Percentiles rank a stretch among this genome's conserved stretches.
Conservation (phyloP, 2,113 vertebrate species). For the Nyctereutes procyonoides region DNA sequence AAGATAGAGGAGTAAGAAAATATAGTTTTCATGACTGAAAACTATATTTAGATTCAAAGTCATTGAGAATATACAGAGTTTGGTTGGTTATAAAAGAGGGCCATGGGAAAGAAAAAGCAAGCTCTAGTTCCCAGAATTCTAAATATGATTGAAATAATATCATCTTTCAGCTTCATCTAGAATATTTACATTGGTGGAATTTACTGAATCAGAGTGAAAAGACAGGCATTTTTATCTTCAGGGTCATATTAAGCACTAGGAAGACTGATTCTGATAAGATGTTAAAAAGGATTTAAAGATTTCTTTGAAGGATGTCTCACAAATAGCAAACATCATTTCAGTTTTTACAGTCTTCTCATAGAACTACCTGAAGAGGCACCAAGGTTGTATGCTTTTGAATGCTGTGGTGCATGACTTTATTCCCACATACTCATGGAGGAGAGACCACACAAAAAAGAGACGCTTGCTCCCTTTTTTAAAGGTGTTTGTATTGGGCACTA, state of each 20-base stretch:
- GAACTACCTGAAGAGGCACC: background rate
- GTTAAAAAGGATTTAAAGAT: background rate
- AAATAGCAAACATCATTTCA: background rate
- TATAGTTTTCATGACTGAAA: background rate
- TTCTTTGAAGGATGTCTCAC: background rate
- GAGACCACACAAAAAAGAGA: background rate
- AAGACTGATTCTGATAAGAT: background rate
- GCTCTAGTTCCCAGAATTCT: background rate
- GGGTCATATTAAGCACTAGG: background rate
- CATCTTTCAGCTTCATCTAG: background rate
- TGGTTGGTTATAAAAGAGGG: background rate
- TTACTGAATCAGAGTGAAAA: background rate
- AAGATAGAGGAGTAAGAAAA: background rate
- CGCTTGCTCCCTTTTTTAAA: background rate
- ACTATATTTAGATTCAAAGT: background rate
- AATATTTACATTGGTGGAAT: slow-evolving; percentile 2
- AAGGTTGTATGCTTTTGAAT: background rate
- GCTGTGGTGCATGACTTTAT: background rate
- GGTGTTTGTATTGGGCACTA: background rate
- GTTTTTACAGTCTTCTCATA: background rate
- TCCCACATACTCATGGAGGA: background rate
- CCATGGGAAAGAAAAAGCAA: background rate
- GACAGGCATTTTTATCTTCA: background rate
- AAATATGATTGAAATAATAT: background rate
- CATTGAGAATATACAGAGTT: background rate